Percentiles rank a stretch among this genome's conserved stretches.
phyloP scores from a whole-genome alignment of 2,113 vertebrate genomes.

The Ovis aries region ARS-UI_Ramb_v3.0 NC_056071.1:39152501-39153000 shows the following conservation, averaged over 20 bases:
- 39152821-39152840: background rate
- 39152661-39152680: background rate
- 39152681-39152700: background rate
- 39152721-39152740: background rate
- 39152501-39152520: constrained; percentile 92
- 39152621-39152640: background rate
- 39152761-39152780: background rate
- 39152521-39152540: constrained; percentile 99
- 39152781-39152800: background rate
- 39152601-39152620: background rate
- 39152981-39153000: constrained; percentile 4
- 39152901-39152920: background rate
- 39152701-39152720: constrained; percentile 9
- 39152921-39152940: background rate
- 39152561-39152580: background rate
- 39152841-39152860: background rate
- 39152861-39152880: background rate
- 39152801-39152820: background rate
- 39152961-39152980: background rate
- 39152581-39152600: background rate
- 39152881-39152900: background rate
- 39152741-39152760: constrained; percentile 3
- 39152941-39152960: background rate
- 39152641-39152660: background rate
- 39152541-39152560: constrained; percentile 83